phyloP scores from a whole-genome alignment of 2,113 vertebrate species.

The Meriones unguiculatus region DNA sequence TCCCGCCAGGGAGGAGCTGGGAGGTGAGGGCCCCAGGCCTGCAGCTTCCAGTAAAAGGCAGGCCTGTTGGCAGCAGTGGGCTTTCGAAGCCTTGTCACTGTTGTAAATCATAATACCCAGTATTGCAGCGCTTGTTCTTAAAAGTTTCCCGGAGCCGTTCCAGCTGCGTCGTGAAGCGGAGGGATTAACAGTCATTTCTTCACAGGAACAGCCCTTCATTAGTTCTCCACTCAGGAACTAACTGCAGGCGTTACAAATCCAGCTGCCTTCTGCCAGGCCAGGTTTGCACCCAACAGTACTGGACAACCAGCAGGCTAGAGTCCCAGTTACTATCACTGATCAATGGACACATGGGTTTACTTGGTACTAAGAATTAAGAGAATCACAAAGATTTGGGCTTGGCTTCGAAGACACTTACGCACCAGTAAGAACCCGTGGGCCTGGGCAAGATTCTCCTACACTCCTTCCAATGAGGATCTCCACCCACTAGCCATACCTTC shows the following conservation, averaged over 20 bases:
- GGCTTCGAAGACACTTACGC: background rate
- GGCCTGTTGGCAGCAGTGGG: conserved; percentile 11
- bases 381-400: background rate
- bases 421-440: background rate
- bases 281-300: background rate
- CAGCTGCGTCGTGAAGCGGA: background rate
- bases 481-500: background rate
- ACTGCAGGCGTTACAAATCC: rapidly evolving
- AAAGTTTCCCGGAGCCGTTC: conserved; percentile 3
- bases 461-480: background rate
- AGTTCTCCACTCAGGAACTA: background rate
- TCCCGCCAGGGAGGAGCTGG: conserved; percentile 3
- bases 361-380: too few relatives aligned
- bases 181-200: background rate
- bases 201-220: background rate
- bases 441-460: background rate
- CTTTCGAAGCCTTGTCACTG: background rate
- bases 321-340: background rate
- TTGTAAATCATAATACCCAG: conserved; percentile 42
- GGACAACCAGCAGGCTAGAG: rapidly evolving
- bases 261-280: background rate
- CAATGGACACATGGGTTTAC: rapidly evolving
- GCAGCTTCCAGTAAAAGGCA: conserved; percentile 74
- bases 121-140: conserved; percentile 58
- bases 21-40: background rate